Conservation (phyloP, 1,140 invertebrate genomes). For the Penaeus japonicus region DNA sequence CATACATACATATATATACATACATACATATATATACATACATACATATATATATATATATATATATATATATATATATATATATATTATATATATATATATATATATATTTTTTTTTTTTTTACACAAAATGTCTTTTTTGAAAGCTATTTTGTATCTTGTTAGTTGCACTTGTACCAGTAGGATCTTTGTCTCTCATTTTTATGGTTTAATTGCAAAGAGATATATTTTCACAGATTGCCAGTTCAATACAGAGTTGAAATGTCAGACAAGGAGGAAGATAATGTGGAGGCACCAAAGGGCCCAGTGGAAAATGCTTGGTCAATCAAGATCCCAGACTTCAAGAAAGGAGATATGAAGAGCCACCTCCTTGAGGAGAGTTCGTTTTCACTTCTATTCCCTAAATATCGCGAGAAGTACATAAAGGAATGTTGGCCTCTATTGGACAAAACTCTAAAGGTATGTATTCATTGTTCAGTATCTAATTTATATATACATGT, state of each 20-base stretch:
- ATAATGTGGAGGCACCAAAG: background rate
- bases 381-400: constrained; percentile 84
- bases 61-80: too few species aligned
- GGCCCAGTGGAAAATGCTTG: constrained; percentile 83
- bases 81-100: too few species aligned
- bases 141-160: too few species aligned
- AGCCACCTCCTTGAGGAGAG: constrained; percentile 80
- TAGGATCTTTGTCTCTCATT: too few species aligned
- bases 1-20: too few species aligned
- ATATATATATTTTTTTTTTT: too few species aligned
- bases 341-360: constrained; percentile 90
- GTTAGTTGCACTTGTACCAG: too few species aligned
- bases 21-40: too few species aligned
- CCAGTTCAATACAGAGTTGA: background rate
- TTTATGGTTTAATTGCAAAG: background rate
- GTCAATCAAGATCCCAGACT: constrained; percentile 88
- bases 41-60: too few species aligned
- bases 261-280: background rate
- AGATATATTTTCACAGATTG: background rate
- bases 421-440: constrained; percentile 95
- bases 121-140: too few species aligned
- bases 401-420: constrained; percentile 96
- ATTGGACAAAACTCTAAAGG: constrained; percentile 81
- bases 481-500: background rate
- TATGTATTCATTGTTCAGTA: constrained; percentile 42